Evolutionary conservation across 2,888 invertebrate genomes (phyloP), one percentile per base, ranked within the genome.

Genomic region (Chrysopilus asiliformis): DNA sequence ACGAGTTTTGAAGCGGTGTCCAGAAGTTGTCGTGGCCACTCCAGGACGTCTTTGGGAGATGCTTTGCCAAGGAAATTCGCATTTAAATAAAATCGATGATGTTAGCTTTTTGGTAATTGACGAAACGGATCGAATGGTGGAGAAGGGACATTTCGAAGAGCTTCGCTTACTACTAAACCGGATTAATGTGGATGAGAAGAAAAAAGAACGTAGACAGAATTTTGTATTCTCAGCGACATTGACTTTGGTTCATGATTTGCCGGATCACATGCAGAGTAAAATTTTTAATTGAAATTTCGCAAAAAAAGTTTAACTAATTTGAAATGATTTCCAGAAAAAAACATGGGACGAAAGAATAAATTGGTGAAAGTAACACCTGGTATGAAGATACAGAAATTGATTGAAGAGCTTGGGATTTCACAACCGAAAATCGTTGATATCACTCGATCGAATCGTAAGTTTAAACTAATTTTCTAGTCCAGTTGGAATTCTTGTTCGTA

Each of bases 81-180:
- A 87, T 65, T 64, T 89, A 19, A 73, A 71, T 42, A 77, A 83
- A 55, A 56, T 89, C 12, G 65, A 76, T 42, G 66, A 74, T 34
- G 73, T 86, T 30, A 90, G 89, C 54, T 89, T 78, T 60, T 66
- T 98, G 43, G 94, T 90, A 0, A 86, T 97, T 47, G 98, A 99
- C 60, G 98, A 99, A 68, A 95, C 97, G 0, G 98, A 99, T 62
- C 73, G 98, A 41, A 97, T 99, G 97, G 67, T 97, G 12, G 97
- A 98, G 57, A 79, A 78, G 46, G 91, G 91, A 0, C 97, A 98
- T 58, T 98, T 97, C 58, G 79, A 85, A 45, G 97, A 99, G 63
- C 59, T 98, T 3, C 74, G 81, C 15, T 72, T 78, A 10, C 63
- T 98, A 25, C 57, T 98, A 4, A 82, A 83, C 45, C 65, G 77